Base-by-base conservation (phyloP, 2,113 vertebrate genomes). In the Cheirogaleus medius region DNA sequence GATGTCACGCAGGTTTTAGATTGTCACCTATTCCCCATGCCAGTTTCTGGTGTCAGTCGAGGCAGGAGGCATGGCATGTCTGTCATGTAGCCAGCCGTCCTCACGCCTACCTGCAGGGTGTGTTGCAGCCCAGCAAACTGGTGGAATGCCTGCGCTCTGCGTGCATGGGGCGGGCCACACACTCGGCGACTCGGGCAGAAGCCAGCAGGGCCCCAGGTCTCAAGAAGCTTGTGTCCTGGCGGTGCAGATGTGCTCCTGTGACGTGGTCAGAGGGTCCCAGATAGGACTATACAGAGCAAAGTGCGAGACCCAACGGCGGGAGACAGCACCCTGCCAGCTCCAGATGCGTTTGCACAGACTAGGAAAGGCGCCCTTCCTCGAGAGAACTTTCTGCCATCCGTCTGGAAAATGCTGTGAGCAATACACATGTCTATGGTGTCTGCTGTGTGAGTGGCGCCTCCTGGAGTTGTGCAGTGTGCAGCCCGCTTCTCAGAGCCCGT, bases 161-260 rank as follows among this genome's bases (percentile, higher is more conserved):
- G 0, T 0, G 5, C 8, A 1, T 14, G 82, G 37, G 21, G 2
- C 3, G 0, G 1, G n/a, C 77, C 10, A 5, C 23, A 32, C 13
- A 5, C 8, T 5, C 11, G 8, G 76, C 44, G 8, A 47, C 23
- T 18, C 0, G 17, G n/a, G 58, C 52, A n/a, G 71, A 7, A 13
- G 83, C 39, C 20, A 23, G 42, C 34, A 17, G 21, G 37, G 63
- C 44, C 37, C 56, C 10, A 18, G 42, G 56, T 13, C 56, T 39
- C 11, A 6, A 0, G 47, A 44, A 58, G 39, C 4, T 1, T 34
- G 34, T 1, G 1, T 25, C 27, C 71, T 52, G 69, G 7, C 37
- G 1, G 1, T 2, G 5, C 17, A 56, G 81, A 56, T 8, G 9
- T 2, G 81, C 81, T n/a, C 64, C 58, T 32, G 23, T 0, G 56